Base-by-base conservation (phyloP, 2,113 vertebrate species). In the Syrrhaptes paradoxus region DNA sequence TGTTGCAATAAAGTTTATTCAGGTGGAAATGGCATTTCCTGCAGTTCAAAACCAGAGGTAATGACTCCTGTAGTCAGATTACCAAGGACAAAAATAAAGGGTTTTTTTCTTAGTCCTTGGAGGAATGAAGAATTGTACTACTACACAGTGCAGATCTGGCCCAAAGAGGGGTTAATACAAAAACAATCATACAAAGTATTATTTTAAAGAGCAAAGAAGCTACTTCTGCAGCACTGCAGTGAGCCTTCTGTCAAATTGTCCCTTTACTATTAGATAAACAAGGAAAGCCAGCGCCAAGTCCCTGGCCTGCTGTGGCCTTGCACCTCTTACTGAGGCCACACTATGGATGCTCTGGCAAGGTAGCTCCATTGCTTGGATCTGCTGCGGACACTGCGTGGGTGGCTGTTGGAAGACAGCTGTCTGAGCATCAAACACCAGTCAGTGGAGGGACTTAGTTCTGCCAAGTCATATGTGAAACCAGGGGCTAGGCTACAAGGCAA, bases 1-100 rank as follows among this genome's bases (percentile, higher is more conserved):
- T 26, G 12, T 51, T 68, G 61, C 71, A 81, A 58, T 89, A 93
- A 61, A 67, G 43, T 91, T 94, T 95, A 90, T 65, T 91, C 87
- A 67, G 34, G 51, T 87, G 83, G 48, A 95, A 95, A 94, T 67
- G 46, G 18, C 46, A 70, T 72, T 94, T 96, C 32, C 43, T 88
- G 32, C 32, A 73, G 68, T 70, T 95, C 70, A 79, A 87, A 94
- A 58, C 21, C n/a, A 86, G 31, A 72, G 48, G 26, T 68, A 94
- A 88, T 36, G 43, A 83, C 28, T 70, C 20, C 38, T 85, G 18
- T 85, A 41, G 57, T 89, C 58, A 62, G 32, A 79, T 63, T 85
- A 57, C 29, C 51, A 66, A 61, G 59, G 55, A 29, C 13, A 80
- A 85, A 89, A 89, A 38, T 17, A 79, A 63, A 70, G 4, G 16